Conservation (phyloP, 2,113 vertebrate species). For the Laticauda laticaudata region DNA sequence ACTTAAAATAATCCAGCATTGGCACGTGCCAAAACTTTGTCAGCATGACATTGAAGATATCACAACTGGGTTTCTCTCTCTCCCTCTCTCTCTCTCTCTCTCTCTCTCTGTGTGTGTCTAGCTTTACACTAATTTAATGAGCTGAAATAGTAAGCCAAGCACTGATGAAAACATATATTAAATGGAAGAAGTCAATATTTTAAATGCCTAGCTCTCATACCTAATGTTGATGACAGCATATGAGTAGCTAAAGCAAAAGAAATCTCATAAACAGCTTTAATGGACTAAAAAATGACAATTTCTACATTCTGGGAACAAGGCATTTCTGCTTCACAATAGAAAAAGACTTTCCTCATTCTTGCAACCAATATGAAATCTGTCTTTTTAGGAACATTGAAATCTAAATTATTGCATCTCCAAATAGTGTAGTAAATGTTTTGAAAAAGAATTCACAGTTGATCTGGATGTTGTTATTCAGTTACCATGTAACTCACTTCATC, state of each 20-base stretch:
- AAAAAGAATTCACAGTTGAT: background rate
- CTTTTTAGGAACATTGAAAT: background rate
- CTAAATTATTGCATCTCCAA: background rate
- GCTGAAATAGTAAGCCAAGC: background rate
- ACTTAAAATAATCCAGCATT: background rate
- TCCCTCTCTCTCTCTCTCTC: too few species aligned
- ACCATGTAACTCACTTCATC: background rate
- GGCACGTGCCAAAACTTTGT: background rate
- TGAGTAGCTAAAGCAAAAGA: background rate
- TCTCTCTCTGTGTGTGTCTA: background rate
- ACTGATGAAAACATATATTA: background rate
- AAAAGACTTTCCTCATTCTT: background rate
- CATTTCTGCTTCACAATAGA: background rate
- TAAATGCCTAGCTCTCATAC: background rate
- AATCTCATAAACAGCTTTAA: background rate
- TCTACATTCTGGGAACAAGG: background rate
- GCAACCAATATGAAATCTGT: background rate
- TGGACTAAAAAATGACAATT: background rate
- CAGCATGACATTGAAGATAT: background rate
- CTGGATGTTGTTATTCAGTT: background rate
- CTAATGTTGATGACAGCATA: background rate
- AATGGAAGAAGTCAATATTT: background rate
- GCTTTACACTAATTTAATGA: background rate
- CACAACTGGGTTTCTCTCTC: background rate
- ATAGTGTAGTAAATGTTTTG: background rate